Base-by-base conservation (phyloP, 1,140 invertebrate genomes). In the Danaus melanippus region DNA sequence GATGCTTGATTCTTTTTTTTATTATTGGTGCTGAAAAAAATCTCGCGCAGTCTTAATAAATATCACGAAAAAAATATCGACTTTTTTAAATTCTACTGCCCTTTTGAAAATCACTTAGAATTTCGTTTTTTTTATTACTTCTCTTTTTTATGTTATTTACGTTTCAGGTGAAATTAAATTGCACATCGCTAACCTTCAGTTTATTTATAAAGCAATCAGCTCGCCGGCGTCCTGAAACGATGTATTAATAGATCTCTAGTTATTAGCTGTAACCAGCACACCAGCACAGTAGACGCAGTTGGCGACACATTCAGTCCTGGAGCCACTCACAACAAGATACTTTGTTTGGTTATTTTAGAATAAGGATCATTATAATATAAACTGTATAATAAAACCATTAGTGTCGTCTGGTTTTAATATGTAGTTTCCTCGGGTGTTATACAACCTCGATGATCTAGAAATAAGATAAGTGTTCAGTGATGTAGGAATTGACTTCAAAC, bases 141-240 rank as follows among this genome's bases (percentile, higher is more conserved):
- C 17, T 41, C 10, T 17, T 43, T n/a, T 43, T 12, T 51, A 12
- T 12, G 8, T 51, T 32, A 32, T 32, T 32, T 32, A 32, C 21
- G 21, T 32, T 7, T 32, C 21, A 32, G 21, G 6, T 32, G 21
- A 32, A 32, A 32, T 32, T 0, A 12, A 11, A 40, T 17, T 42
- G 51, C 46, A 50, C 17, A 45, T 54, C 39, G n/a, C 46, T 42
- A 49, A 51, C 12, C 39, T 44, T 46, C 9, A 32, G 11, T 51
- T 63, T 66, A 63, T 63, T 63, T 63, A 66, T 63, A 66, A 58
- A 66, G 58, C 53, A 66, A 63, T 67, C 61, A 67, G 40, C 10
- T 44, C 42, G 58, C 49, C 49, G 40, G 53, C 52, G 49, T 53
- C 51, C 15, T 43, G 45, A 55, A 39, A 12, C 53, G 46, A 41